Base-by-base conservation (phyloP, 2,113 vertebrate genomes). In the Saccopteryx leptura region DNA sequence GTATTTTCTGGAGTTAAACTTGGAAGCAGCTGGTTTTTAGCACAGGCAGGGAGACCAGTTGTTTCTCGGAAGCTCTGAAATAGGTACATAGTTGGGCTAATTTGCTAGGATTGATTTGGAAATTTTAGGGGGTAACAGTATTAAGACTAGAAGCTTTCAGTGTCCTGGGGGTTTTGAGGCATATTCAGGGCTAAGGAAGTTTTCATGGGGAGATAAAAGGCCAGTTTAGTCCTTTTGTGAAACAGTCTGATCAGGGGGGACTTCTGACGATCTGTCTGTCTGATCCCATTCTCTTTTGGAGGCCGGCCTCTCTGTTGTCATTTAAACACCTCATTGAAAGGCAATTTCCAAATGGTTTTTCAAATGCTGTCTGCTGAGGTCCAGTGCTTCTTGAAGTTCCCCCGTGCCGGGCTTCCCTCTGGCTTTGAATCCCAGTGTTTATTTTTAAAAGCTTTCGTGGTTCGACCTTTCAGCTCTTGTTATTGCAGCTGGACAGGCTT, bases 401-500 rank as follows among this genome's bases (percentile, higher is more conserved):
- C 72, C 61, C 82, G 89, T 7, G 4, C 56, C 78, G 87, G 71
- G 5, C 68, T 52, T 56, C 18, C 39, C 11, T 5, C 23, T 50
- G 2, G 68, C 83, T 96, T 96, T 65, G 94, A 96, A 89, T 69
- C 74, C 21, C 65, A 23, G 0, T 88, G 87, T 50, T 68, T 94
- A 95, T 97, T 97, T 96, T 96, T 90, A 91, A 95, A 95, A 90
- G 56, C 46, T 61, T 83, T 48, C 61, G 82, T 84, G 63, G 66
- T 94, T 56, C 75, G 56, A 93, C 85, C 68, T 60, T 85, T 88
- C 17, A 69, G 89, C 86, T 96, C 97, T 97, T 99, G 98, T 98
- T 99, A 97, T 98, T 98, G 97, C 98, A 99, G 98, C 99, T 99
- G 99, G 33, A 91, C 95, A 84, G 92, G 91, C 97, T 97, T 93